Base-by-base conservation (phyloP, 1,140 invertebrate genomes). In the Drosophila pachea region DNA sequence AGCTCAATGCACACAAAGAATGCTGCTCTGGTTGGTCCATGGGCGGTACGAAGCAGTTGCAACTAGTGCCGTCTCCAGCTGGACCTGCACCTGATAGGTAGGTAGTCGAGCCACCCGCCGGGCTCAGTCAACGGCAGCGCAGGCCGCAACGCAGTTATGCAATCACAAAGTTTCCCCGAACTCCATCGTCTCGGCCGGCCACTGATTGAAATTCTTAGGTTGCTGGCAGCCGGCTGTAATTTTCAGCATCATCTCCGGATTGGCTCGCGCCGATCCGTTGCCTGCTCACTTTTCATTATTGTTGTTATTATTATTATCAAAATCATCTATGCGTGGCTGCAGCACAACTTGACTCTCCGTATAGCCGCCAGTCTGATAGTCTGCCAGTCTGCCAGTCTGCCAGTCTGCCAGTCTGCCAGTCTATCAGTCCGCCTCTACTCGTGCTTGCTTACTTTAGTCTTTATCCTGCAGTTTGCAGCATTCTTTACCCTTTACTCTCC, bases 151-250 rank as follows among this genome's bases (percentile, higher is more conserved):
- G 50, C 64, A 76, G 77, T 76, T 81, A 81, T 81, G 77, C 77
- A 81, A 81, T 81, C 77, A 81, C 77, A 81, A 81, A 81, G 72
- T 78, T 78, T 67, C 61, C 43, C 54, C 47, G 35, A 42, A 29
- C 40, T 45, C 56, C 52, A 61, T 76, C 75, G 58, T 54, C 42
- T 45, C 22, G 22, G 22, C 22, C 22, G 65, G 69, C 54, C 69
- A 81, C 65, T 81, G 77, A 81, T 81, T 81, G 77, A 81, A 81
- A 81, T 81, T 81, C 77, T 72, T 73, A 45, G 62, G 76, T 61
- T 60, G 47, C 48, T 29, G 38, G 36, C 16, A 32, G 65, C 36
- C 16, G 35, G 55, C 50, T 67, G 67, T 76, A 66, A 73, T 79
- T 66, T 73, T 69, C 76, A 72, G 68, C 60, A 65, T 72, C 75